phyloP scores from a whole-genome alignment of 2,888 invertebrate genomes.

The Pimpla rufipes region DNA sequence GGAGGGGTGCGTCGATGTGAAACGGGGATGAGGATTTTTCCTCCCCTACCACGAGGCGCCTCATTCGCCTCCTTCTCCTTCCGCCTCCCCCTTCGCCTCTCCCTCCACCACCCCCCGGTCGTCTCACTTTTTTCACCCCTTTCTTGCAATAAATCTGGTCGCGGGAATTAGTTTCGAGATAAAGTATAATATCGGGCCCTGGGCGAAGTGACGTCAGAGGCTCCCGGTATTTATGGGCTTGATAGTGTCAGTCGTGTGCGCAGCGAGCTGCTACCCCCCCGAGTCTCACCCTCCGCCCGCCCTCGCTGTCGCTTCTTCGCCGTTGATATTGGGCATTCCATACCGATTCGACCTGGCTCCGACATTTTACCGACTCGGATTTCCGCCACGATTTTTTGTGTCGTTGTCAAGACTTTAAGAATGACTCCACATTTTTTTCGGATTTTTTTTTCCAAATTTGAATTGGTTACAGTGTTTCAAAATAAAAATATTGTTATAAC shows the following conservation, averaged over 20 bases:
- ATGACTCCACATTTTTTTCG: too few species aligned
- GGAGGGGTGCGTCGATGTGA: conserved; percentile 52
- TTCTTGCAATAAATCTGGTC: conserved; percentile 85
- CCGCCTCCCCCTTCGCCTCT: conserved; percentile 8
- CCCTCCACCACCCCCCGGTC: conserved; percentile 3
- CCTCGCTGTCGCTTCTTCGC: conserved; percentile 47
- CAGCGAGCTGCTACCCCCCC: conserved; percentile 71
- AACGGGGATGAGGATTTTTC: conserved; percentile 39
- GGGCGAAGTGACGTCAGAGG: conserved; percentile 84
- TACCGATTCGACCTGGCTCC: too few species aligned
- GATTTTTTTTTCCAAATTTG: too few species aligned
- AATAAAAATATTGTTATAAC: too few species aligned
- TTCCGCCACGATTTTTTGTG: too few species aligned
- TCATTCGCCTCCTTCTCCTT: conserved; percentile 16
- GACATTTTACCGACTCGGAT: too few species aligned
- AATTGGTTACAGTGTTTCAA: too few species aligned
- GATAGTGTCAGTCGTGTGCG: conserved; percentile 85
- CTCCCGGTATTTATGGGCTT: conserved; percentile 84
- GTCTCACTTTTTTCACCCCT: conserved; percentile 80
- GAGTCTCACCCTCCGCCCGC: conserved; percentile 41
- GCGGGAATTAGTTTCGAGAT: conserved; percentile 86
- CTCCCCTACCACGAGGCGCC: too few species aligned
- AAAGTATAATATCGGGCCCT: conserved; percentile 85
- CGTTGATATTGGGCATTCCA: too few species aligned
- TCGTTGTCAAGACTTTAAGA: too few species aligned